Evolutionary conservation across 2,888 invertebrate genomes (phyloP).

Genomic region (Ochropacha duplaris): DNA sequence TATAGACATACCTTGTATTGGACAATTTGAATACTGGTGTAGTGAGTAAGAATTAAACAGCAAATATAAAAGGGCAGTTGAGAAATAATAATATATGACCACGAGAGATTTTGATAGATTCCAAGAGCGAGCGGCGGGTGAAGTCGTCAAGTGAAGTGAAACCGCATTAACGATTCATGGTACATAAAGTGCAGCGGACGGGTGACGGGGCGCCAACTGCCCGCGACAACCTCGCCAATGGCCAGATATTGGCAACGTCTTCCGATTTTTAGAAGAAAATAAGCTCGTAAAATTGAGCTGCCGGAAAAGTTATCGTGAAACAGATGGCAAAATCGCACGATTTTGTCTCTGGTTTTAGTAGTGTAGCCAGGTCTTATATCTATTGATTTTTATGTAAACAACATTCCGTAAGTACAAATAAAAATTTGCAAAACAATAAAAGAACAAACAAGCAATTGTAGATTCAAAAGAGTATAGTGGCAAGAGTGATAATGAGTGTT

Average conservation of each 20-base stretch:
- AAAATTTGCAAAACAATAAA: not conserved
- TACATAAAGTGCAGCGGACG: constrained; percentile 27
- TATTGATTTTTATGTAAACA: not conserved
- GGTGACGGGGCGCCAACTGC: constrained; percentile 4
- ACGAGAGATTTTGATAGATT: no score
- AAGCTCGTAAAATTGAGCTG: not conserved
- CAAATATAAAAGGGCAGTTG: no score
- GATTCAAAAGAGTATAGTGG: constrained; percentile 7
- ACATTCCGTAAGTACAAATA: not conserved
- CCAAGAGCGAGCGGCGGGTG: not conserved
- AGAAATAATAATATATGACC: no score
- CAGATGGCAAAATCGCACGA: no score
- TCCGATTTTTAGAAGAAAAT: not conserved
- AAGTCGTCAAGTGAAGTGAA: constrained; percentile 16
- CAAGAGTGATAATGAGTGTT: constrained; percentile 25
- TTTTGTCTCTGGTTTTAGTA: not conserved
- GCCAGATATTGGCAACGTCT: not conserved
- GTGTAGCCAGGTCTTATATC: no score
- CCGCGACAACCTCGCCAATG: not conserved
- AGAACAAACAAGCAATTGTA: not conserved
- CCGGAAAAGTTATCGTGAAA: not conserved
- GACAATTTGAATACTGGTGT: no score
- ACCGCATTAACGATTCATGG: constrained; percentile 33
- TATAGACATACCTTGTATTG: no score
- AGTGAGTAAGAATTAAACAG: no score